phyloP scores from a whole-genome alignment of 1,140 invertebrate species.

The Eriosoma lanigerum region DNA sequence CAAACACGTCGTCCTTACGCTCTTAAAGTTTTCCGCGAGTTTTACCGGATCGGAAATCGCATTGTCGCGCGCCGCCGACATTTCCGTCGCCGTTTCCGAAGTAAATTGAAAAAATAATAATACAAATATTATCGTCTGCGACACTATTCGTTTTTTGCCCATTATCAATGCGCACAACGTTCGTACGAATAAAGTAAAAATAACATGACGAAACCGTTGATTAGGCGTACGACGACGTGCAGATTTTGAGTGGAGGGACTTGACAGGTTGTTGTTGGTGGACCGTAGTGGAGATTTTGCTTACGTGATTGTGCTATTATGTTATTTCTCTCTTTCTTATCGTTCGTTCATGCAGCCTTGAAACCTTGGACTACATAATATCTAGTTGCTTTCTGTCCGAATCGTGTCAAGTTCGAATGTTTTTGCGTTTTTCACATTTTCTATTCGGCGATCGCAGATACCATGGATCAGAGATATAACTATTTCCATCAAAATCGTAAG shows the following conservation, averaged over 20 bases:
- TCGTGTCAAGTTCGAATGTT: slow-evolving; percentile 39
- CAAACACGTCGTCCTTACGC: background rate
- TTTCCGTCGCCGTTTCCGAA: too few species aligned
- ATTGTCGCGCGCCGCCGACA: background rate
- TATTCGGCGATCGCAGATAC: too few species aligned
- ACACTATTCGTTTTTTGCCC: background rate
- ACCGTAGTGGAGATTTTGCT: background rate
- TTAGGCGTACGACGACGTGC: background rate
- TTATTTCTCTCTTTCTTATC: background rate
- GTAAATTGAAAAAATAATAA: too few species aligned
- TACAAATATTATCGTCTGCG: background rate
- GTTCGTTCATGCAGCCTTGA: background rate
- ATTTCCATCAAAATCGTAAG: slow-evolving; percentile 46
- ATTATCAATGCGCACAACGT: background rate
- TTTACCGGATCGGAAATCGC: background rate
- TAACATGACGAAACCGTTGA: background rate
- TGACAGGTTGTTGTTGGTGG: background rate
- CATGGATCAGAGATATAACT: slow-evolving; percentile 43
- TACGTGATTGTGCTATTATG: background rate
- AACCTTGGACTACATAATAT: slow-evolving; percentile 17
- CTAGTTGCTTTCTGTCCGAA: background rate
- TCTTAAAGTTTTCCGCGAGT: background rate
- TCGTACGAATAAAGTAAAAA: background rate
- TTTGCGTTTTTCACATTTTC: slow-evolving; percentile 2
- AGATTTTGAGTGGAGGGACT: background rate